Evolutionary conservation across 1,140 invertebrate species (phyloP), one percentile per base, ranked within the genome.

Genomic region (Acyrthosiphon pisum): DNA sequence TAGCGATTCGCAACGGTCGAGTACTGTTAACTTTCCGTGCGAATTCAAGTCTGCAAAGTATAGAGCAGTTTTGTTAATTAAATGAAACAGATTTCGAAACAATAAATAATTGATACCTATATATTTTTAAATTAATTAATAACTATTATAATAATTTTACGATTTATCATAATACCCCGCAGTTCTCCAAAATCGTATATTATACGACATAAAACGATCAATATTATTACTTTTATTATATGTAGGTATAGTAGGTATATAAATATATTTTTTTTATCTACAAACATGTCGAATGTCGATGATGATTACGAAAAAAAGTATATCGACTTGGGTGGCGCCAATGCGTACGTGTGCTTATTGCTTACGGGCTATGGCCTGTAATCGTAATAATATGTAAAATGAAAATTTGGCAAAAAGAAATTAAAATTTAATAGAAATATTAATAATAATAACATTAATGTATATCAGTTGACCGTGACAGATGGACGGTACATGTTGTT

Each of bases 381-480:
- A 46, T 89, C 26, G 44, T 87, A 87, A 86, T 88, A 88, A 53
- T 50, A 53, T 53, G 35, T 89, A 37, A 50, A 89, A 89, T 53
- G 35, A 89, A 50, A 53, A 37, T 89, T 35, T 89, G 46, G n/a
- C 11, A 53, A 89, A 89, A n/a, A 6, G 14, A 76, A 89, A 89
- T 89, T 89, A 88, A 88, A 50, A 50, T 4, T 26, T 22, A 9
- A 35, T 53, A 37, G 9, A 7, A 14, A 22, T 9, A 68, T n/a
- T 3, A 8, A 53, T n/a, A 88, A 41, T n/a, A 18, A 48, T n/a
- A 86, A n/a, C 7, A 37, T 20, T 37, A 48, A 89, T 89, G 83
- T 30, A 14, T 84, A 20, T 41, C 48, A 50, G 14, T 6, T 56
- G 50, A 56, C 22, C 88, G 35, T 37, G 48, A 56, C 23, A 56